Evolutionary conservation across 2,113 vertebrate genomes (phyloP), one percentile per base, ranked within the genome.

Genomic region (Epinephelus lanceolatus): DNA sequence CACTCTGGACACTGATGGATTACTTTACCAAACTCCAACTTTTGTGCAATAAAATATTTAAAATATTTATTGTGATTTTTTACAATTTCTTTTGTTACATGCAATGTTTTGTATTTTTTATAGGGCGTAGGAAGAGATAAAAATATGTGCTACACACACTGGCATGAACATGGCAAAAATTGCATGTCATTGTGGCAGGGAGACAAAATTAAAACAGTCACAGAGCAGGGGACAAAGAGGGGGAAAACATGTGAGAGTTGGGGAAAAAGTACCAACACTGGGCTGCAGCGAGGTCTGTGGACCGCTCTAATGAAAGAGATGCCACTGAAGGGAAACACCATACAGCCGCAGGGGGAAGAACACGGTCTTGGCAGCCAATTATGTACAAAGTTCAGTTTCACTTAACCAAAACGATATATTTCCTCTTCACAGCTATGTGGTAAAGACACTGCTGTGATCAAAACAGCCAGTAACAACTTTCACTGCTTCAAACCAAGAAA

Each of bases 311-410:
- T 89, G 89, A 92, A 93, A 91, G 89, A 93, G 86, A 91, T 87
- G 90, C 80, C 86, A 87, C 88, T 90, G 88, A 86, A 87, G 90
- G 86, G 85, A 88, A 91, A 89, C 89, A 80, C 91, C 83, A 91
- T 81, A 90, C 84, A 89, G 86, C 91, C 86, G 52, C 90, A 90
- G 81, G 86, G 89, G 87, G 89, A 87, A 88, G 88, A 92, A 83
- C 83, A 81, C 21, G 17, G 76, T 81, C 79, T 77, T 71, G 76
- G 80, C 55, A 76, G 88, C 91, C 92, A 94, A 91, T 91, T 93
- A 89, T 90, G 94, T 88, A 89, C 81, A 93, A 90, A 94, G 94
- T 94, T 95, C 91, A 94, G 78, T 83, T 91, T 87, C 89, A 89
- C 85, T 94, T 91, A 83, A 93, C 85, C 87, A 92, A 90, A 92